phyloP scores from a whole-genome alignment of 2,797 vertebrate species.

The Catostomus latipinnis region DNA sequence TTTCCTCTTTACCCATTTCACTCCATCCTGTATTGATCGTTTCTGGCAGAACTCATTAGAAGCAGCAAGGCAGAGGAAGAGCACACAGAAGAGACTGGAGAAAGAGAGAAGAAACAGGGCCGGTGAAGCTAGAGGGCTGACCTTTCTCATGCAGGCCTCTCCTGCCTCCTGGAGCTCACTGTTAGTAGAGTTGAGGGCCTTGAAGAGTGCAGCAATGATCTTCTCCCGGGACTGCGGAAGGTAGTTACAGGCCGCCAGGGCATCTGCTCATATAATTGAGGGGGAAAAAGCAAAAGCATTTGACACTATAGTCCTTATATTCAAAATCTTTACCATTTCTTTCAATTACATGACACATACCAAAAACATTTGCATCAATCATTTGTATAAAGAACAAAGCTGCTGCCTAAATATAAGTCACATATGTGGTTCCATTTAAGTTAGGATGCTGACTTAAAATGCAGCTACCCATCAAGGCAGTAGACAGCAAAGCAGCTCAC shows the following conservation, averaged over 20 bases:
- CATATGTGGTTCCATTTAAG: too few species aligned
- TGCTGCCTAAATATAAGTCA: too few species aligned
- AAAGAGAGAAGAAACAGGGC: conserved; percentile 40
- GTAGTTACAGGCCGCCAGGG: conserved; percentile 98
- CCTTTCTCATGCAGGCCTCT: conserved; percentile 99
- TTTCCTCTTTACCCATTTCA: conserved; percentile 78
- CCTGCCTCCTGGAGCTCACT: conserved; percentile 98
- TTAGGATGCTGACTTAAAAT: too few species aligned
- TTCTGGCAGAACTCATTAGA: conserved; percentile 80
- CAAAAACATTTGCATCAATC: too few species aligned
- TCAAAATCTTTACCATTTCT: not conserved
- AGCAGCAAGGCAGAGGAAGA: conserved; percentile 70
- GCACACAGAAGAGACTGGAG: conserved; percentile 56
- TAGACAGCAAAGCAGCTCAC: too few species aligned
- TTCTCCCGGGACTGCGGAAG: conserved; percentile 97
- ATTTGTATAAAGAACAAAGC: too few species aligned
- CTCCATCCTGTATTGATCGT: conserved; percentile 82
- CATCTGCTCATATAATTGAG: conserved; percentile 79
- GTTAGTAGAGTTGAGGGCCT: conserved; percentile 99
- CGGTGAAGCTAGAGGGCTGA: conserved; percentile 66
- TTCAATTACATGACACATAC: too few species aligned
- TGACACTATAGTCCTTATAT: not conserved
- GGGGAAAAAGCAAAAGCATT: not conserved
- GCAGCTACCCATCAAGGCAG: too few species aligned
- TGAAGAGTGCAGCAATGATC: conserved; percentile 97